Evolutionary conservation across 2,113 vertebrate species (phyloP).

Genomic region (Brachirus orientalis): DNA sequence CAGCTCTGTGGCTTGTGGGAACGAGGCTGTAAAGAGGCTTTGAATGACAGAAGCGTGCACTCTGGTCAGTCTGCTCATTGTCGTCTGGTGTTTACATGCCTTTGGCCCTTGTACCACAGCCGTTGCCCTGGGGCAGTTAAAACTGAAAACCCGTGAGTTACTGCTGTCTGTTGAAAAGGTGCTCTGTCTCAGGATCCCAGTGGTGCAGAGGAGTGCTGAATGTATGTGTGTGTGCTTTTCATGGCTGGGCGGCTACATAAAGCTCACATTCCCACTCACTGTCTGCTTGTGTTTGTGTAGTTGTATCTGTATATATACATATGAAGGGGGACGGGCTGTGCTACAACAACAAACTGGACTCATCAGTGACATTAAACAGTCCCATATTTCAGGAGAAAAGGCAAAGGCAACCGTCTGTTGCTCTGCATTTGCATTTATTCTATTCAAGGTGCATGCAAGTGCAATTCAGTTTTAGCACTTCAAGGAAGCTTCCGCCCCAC

Average conservation of each 20-base stretch:
- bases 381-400: constrained; percentile 58
- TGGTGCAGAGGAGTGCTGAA: constrained; percentile 31
- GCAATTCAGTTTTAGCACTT: constrained; percentile 17
- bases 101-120: constrained; percentile 54
- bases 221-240: constrained; percentile 63
- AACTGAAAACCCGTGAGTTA: constrained; percentile 67
- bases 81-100: constrained; percentile 73
- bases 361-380: constrained; percentile 72
- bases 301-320: constrained; percentile 48
- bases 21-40: constrained; percentile 62
- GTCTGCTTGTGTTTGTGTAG: constrained; percentile 56
- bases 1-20: constrained; percentile 69
- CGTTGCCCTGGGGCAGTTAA: constrained; percentile 48
- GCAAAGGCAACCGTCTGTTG: constrained; percentile 27
- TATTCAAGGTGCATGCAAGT: constrained; percentile 25
- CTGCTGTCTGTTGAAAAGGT: constrained; percentile 67
- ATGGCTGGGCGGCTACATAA: constrained; percentile 53
- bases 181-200: constrained; percentile 65
- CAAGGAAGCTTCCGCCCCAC: constrained; percentile 29
- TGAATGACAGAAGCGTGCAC: constrained; percentile 72
- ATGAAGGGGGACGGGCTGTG: not conserved
- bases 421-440: constrained; percentile 27
- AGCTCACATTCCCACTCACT: constrained; percentile 20
- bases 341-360: constrained; percentile 66
- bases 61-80: constrained; percentile 71